Evolutionary conservation across 1,140 invertebrate genomes (phyloP).

Genomic region (Diorhabda sublineata): DNA sequence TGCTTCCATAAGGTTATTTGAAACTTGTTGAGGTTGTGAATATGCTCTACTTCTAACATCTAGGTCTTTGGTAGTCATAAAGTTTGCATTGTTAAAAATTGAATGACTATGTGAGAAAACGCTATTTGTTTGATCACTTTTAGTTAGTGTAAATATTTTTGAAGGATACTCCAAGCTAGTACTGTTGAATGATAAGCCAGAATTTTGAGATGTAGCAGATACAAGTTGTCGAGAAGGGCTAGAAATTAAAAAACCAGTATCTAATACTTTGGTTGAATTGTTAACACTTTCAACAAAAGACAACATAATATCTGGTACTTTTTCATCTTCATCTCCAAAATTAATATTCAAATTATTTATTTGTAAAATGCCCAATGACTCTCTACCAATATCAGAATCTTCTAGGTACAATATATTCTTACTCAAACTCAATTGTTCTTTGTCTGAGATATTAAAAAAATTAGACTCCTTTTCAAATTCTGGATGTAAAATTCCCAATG

Average conservation of each 20-base stretch:
- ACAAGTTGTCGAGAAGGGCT: background rate
- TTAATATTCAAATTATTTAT: constrained; percentile 1
- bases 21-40: background rate
- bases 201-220: constrained; percentile 2
- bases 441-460: background rate
- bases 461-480: constrained; percentile 6
- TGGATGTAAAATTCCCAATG: constrained; percentile 7
- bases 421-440: background rate
- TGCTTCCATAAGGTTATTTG: background rate
- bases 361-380: constrained; percentile 14
- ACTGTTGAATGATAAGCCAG: constrained; percentile 7
- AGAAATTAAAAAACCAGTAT: constrained; percentile 10
- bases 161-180: constrained; percentile 8
- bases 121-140: background rate
- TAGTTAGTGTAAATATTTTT: constrained; percentile 10
- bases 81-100: background rate
- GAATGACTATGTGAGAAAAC: background rate
- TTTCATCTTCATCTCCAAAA: constrained; percentile 5
- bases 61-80: background rate
- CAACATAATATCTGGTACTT: constrained; percentile 10
- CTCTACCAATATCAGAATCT: constrained; percentile 8
- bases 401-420: constrained; percentile 5
- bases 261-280: background rate
- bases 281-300: constrained; percentile 5
- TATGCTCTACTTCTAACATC: background rate